phyloP scores from a whole-genome alignment of 2,797 vertebrate genomes.

The Takifugu rubripes region DNA sequence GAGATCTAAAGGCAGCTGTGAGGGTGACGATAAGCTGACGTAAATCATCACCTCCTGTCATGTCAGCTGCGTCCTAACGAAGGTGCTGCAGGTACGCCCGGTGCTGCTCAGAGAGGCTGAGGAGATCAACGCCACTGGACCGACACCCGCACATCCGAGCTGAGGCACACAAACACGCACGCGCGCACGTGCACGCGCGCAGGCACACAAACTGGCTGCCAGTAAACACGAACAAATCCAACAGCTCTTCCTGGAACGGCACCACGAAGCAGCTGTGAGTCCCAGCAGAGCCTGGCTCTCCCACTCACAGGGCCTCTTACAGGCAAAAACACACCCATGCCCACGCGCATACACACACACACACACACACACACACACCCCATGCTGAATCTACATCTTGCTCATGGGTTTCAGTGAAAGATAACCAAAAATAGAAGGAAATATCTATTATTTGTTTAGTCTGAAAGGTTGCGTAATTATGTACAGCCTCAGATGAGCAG shows the following conservation, averaged over 20 bases:
- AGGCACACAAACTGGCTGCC: slow-evolving; percentile 60
- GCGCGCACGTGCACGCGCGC: slow-evolving; percentile 31
- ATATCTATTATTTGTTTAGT: slow-evolving; percentile 13
- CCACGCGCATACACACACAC: slow-evolving; percentile 57
- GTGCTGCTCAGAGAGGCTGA: slow-evolving; percentile 16
- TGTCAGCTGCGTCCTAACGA: slow-evolving; percentile 7
- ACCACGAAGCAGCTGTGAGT: slow-evolving; percentile 74
- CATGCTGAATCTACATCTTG: slow-evolving; percentile 36
- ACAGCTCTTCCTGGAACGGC: slow-evolving; percentile 74
- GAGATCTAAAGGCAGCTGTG: too few species aligned
- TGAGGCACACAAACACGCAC: slow-evolving; percentile 36
- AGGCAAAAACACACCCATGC: slow-evolving; percentile 62
- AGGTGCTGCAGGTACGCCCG: background rate
- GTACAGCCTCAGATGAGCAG: slow-evolving; percentile 2
- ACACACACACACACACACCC: slow-evolving; percentile 54
- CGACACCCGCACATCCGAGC: slow-evolving; percentile 45
- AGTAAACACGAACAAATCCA: slow-evolving; percentile 76
- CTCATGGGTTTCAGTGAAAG: slow-evolving; percentile 1
- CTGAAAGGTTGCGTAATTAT: slow-evolving; percentile 11
- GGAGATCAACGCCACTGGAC: slow-evolving; percentile 45
- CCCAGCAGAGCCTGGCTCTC: slow-evolving; percentile 71
- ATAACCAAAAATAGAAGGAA: slow-evolving; percentile 1
- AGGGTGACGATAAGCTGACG: too few species aligned
- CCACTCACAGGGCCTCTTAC: slow-evolving; percentile 65
- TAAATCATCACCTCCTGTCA: slow-evolving; percentile 2